Evolutionary conservation across 1,140 invertebrate species (phyloP), one percentile per base, ranked within the genome.

Genomic region (Drosophila sulfurigaster): DNA sequence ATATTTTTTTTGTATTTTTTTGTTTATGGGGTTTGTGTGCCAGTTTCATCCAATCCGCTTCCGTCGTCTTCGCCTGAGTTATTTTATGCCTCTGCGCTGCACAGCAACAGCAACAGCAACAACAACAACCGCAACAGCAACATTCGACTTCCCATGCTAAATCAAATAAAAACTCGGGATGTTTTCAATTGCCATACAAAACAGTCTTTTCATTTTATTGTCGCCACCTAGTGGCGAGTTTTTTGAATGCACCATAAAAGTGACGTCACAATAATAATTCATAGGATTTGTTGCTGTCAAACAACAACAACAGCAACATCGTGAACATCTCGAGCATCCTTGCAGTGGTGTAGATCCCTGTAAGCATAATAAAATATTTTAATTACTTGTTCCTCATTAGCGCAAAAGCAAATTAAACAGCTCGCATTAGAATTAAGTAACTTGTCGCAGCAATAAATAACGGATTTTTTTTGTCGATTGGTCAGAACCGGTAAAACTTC

Each of bases 11-110:
- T 43, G 16, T 51, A 35, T 59, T 35, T 15, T 59, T 59, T 58
- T 77, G 60, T 57, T 73, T 77, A 73, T 77, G 75, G 62, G 75
- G 75, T 77, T 49, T 77, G 56, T 77, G 75, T 77, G 75, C 75
- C 75, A 77, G 75, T 77, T 73, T 71, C 59, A 54, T 57, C n/a
- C 51, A 30, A 45, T 25, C 41, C 8, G 68, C 68, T 71, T 74
- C 65, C 71, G 71, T 74, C 43, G 57, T 48, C 71, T 68, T 45
- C 28, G 56, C n/a, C 10, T 57, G 32, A 35, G 16, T 46, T 56
- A 43, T 56, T 38, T 41, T 41, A 43, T 64, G 62, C 43, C 41
- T 43, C 15, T 64, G 16, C n/a, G 60, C 51, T 52, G 16, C 60
- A 41, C 46, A 15, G 35, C 51, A 63, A n/a, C 13, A 15, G 35